A percentile compares a stretch with the other conserved stretches of the same genome.
phyloP scores from a whole-genome alignment of 2,113 vertebrate genomes.

The Xiphophorus hellerii region DNA sequence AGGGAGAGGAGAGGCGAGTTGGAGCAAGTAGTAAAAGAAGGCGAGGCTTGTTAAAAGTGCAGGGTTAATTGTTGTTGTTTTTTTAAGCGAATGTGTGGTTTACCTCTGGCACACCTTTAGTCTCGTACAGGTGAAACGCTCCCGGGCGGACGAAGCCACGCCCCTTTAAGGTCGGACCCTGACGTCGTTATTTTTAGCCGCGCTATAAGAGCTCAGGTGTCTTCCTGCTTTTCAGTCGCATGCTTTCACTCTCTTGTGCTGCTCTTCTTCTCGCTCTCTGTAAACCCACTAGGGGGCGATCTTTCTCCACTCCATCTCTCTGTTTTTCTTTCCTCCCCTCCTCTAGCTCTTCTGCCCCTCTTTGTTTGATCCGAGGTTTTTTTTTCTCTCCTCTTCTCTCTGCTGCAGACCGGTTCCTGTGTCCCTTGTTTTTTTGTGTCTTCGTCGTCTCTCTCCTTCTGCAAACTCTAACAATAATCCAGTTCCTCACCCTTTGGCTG shows the following conservation, averaged over 20 bases:
- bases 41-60: neutral
- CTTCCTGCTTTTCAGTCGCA: conserved; percentile 22
- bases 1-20: too few relatives aligned
- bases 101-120: conserved; percentile 20
- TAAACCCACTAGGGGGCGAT: conserved; percentile 68
- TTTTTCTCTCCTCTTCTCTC: too few relatives aligned
- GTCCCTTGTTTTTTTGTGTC: neutral
- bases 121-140: neutral
- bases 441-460: neutral
- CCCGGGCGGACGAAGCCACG: conserved; percentile 6
- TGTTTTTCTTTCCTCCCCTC: neutral
- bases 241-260: neutral
- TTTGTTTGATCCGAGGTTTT: conserved; percentile 50
- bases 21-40: neutral
- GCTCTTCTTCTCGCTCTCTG: neutral
- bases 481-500: conserved; percentile 43
- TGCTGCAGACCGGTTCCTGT: neutral
- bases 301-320: conserved; percentile 28
- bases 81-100: neutral
- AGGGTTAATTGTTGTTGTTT: neutral
- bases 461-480: conserved; percentile 13
- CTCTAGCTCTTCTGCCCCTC: conserved; percentile 8
- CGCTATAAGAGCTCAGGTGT: conserved; percentile 62
- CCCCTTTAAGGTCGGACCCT: neutral
- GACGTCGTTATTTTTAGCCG: conserved; percentile 64